Conservation (phyloP, 1,140 invertebrate genomes). For the Ips nitidus region DNA sequence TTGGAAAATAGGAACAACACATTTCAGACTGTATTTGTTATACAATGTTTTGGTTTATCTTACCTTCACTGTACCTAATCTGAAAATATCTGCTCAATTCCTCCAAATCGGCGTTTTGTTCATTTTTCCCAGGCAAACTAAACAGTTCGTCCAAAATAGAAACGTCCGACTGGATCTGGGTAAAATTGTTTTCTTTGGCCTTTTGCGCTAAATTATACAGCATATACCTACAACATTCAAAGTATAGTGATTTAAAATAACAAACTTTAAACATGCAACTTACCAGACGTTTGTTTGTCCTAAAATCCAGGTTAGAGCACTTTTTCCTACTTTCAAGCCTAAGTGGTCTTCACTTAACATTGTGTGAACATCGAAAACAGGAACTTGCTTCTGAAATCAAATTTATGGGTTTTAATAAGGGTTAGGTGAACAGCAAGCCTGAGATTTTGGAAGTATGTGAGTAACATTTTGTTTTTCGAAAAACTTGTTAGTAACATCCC, state of each 20-base stretch:
- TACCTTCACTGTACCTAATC: conserved; percentile 15
- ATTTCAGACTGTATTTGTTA: not conserved
- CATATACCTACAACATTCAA: conserved; percentile 45
- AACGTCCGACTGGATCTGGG: conserved; percentile 48
- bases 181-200: conserved; percentile 52
- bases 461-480: no score
- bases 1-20: no score
- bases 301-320: conserved; percentile 55
- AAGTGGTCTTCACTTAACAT: conserved; percentile 47
- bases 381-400: not conserved
- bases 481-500: no score
- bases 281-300: conserved; percentile 51
- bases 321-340: conserved; percentile 49
- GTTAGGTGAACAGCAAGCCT: no score
- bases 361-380: conserved; percentile 25
- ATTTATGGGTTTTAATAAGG: no score
- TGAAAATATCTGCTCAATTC: conserved; percentile 26
- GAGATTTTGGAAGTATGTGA: no score
- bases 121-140: conserved; percentile 53
- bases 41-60: not conserved
- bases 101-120: conserved; percentile 43
- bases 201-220: conserved; percentile 56
- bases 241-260: not conserved
- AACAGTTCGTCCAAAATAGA: conserved; percentile 57
- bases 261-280: conserved; percentile 3